Percentiles rank a stretch among this genome's conserved stretches.
These are phyloP conservation scores for Betta splendens DNA, from an alignment of 2,797 vertebrate genomes.

Conservation along the genomic window DNA sequence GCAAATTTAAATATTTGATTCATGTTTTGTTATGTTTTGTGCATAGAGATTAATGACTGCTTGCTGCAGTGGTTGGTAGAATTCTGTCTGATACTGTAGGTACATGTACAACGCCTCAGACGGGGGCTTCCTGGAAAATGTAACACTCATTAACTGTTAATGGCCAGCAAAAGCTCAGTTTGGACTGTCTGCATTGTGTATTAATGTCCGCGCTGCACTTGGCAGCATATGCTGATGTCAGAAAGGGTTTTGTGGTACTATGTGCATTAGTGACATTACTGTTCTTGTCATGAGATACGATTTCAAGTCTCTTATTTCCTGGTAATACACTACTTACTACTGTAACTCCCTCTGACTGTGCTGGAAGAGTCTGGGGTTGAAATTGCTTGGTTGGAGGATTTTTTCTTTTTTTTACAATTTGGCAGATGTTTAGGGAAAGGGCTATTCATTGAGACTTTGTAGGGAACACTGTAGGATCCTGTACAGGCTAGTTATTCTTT, in stretches of 20 bases:
- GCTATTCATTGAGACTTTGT: constrained; percentile 12
- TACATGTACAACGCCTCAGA: too few species aligned
- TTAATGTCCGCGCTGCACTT: constrained; percentile 30
- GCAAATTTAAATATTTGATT: too few species aligned
- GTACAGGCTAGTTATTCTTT: constrained; percentile 14
- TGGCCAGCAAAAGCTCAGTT: constrained; percentile 28
- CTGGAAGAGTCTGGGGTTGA: background rate
- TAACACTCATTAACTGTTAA: constrained; percentile 50
- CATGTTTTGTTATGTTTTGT: too few species aligned
- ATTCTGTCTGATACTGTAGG: constrained; percentile 66
- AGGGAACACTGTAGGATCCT: constrained; percentile 10
- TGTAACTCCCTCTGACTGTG: constrained; percentile 14
- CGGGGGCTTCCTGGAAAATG: constrained; percentile 47
- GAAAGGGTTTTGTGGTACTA: background rate
- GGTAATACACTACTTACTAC: background rate
- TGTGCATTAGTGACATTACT: background rate
- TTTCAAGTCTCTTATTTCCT: background rate
- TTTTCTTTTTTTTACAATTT: constrained; percentile 25
- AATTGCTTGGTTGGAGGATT: constrained; percentile 9
- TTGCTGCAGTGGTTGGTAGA: constrained; percentile 52
- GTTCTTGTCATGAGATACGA: constrained; percentile 4
- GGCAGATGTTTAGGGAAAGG: constrained; percentile 28
- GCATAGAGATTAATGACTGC: constrained; percentile 68
- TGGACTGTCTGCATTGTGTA: constrained; percentile 32
- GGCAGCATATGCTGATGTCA: constrained; percentile 21